Evolutionary conservation across 2,888 invertebrate genomes (phyloP).

Genomic region (Conus canariensis): DNA sequence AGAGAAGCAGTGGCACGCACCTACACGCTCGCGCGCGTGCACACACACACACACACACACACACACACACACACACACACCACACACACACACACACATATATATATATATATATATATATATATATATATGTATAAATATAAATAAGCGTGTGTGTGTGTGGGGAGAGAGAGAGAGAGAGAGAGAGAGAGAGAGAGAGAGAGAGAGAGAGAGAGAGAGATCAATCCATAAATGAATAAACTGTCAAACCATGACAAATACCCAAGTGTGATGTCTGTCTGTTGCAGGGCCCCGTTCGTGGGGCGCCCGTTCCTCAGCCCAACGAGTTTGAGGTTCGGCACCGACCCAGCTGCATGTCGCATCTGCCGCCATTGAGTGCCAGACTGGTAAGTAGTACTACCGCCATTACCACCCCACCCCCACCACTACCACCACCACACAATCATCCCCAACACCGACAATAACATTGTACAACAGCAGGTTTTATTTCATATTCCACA

Average conservation of each 20-base stretch:
- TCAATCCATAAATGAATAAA: too few species aligned
- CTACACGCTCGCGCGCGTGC: not conserved
- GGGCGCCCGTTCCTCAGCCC: constrained; percentile 67
- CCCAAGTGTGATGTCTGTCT: not conserved
- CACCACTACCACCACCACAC: not conserved
- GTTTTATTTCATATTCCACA: too few species aligned
- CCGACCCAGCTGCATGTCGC: constrained; percentile 68
- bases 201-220: too few species aligned
- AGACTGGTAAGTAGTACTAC: constrained; percentile 63
- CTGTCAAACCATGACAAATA: too few species aligned
- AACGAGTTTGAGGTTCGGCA: constrained; percentile 75
- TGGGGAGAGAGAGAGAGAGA: too few species aligned
- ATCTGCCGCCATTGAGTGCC: constrained; percentile 76
- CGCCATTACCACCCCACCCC: not conserved
- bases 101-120: too few species aligned
- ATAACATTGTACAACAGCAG: too few species aligned
- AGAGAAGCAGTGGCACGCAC: too few species aligned
- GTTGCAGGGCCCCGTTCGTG: constrained; percentile 59
- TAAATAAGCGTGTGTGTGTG: too few species aligned
- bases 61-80: not conserved
- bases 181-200: too few species aligned
- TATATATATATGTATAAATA: too few species aligned
- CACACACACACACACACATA: not conserved
- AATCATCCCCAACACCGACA: not conserved
- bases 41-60: constrained; percentile 15